Base-by-base conservation (phyloP, 2,113 vertebrate species). In the Phasianus colchicus region DNA sequence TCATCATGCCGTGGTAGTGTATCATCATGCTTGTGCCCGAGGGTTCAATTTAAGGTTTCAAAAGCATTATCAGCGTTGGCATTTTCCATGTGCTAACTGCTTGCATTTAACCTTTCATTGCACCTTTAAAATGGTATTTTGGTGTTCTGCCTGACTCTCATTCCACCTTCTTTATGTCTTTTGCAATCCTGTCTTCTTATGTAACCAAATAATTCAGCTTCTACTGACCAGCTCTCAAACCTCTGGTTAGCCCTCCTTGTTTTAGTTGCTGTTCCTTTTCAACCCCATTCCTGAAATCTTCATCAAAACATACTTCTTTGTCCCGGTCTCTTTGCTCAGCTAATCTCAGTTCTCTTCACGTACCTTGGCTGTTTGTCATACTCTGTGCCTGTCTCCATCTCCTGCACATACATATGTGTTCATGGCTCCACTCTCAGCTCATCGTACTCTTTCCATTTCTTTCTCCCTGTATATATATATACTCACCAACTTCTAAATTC, bases 31-130 rank as follows among this genome's bases (percentile, higher is more conserved):
- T 50, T 64, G 38, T 29, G 54, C 89, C 72, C 72, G 83, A 63
- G 76, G 86, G 73, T 78, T 93, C 57, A 88, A 67, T 71, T 52
- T 67, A 43, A 77, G 76, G 45, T 86, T 94, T 83, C 64, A 42
- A 80, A 95, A 76, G 43, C 61, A 52, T 17, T 42, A 58, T 64
- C 57, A 52, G 30, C 45, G 18, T 34, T 38, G 25, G 64, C 42
- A 63, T 91, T 83, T 86, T 38, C 55, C 54, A 9, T n/a, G 21
- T 34, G 52, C n/a, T 66, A 80, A 67, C 70, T 88, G 67, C 60
- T 91, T 67, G 58, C 50, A 38, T 58, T 90, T 77, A 81, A 54
- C 73, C 55, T 90, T 60, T 29, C 34, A 80, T 21, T 78, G 34
- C 15, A 83, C 22, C 60, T 89, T 80, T 55, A 52, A 81, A 66